A percentile compares a stretch with the other conserved stretches of the same genome.
Conservation (phyloP, 2,113 vertebrate species). For the Plotosus lineatus region DNA sequence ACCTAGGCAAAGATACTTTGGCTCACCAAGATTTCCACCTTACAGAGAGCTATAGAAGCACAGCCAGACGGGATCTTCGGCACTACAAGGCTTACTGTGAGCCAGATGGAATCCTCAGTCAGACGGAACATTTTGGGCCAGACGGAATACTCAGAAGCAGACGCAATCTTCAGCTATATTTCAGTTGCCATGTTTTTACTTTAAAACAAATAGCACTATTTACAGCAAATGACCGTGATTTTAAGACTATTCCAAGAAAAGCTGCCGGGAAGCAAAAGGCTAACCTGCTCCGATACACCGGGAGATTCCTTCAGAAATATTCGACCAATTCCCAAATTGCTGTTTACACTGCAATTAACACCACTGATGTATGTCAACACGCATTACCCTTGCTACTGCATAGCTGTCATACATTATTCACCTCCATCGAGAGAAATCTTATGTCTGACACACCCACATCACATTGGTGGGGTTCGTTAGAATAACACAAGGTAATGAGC, state of each 20-base stretch:
- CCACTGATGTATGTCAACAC: not conserved
- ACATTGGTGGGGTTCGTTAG: not conserved
- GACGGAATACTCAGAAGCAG: constrained; percentile 38
- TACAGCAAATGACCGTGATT: constrained; percentile 41
- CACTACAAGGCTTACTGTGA: constrained; percentile 33
- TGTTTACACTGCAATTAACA: constrained; percentile 11
- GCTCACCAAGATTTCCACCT: constrained; percentile 35
- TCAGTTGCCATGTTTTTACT: constrained; percentile 61
- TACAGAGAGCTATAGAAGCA: constrained; percentile 38
- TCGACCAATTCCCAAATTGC: constrained; percentile 11
- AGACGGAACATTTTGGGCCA: constrained; percentile 41
- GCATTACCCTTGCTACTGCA: constrained; percentile 2
- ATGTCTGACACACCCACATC: constrained; percentile 5
- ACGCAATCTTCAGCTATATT: constrained; percentile 32
- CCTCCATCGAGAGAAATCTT: not conserved
- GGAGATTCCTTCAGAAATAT: constrained; percentile 19
- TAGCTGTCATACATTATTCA: constrained; percentile 20
- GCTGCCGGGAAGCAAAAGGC: constrained; percentile 21
- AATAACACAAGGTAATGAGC: constrained; percentile 29
- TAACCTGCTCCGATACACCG: not conserved
- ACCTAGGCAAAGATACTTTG: constrained; percentile 25
- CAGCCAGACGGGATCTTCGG: constrained; percentile 34
- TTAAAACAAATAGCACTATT: constrained; percentile 50
- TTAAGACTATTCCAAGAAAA: constrained; percentile 23
- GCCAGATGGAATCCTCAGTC: constrained; percentile 50